phyloP scores from a whole-genome alignment of 2,888 invertebrate genomes.

The Platerodrilus igneus region DNA sequence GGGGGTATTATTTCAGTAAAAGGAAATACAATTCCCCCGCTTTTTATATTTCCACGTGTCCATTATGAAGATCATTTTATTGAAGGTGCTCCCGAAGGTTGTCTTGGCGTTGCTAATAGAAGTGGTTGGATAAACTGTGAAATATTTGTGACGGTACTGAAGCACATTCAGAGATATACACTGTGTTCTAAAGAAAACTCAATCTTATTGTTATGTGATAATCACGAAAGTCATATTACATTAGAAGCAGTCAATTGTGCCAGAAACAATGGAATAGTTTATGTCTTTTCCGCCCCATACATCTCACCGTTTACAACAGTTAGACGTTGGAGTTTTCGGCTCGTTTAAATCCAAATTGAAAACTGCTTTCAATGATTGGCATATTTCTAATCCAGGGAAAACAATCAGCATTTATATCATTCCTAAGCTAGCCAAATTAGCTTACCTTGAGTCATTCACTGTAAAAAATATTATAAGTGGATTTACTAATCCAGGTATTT shows the following conservation, averaged over 20 bases:
- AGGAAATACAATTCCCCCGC: slow-evolving; percentile 30
- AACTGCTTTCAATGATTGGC: slow-evolving; percentile 8
- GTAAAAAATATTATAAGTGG: slow-evolving; percentile 9
- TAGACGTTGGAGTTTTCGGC: slow-evolving; percentile 5
- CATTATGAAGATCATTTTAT: slow-evolving; percentile 26
- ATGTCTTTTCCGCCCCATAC: slow-evolving; percentile 31
- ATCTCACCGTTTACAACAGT: slow-evolving; percentile 3
- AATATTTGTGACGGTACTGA: slow-evolving; percentile 25
- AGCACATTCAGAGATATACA: slow-evolving; percentile 25
- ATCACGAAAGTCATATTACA: slow-evolving; percentile 27
- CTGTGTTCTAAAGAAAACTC: slow-evolving; percentile 24
- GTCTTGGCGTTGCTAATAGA: slow-evolving; percentile 20
- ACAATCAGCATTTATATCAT: slow-evolving; percentile 5
- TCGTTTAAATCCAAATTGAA: slow-evolving; percentile 9
- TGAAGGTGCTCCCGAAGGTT: slow-evolving; percentile 25
- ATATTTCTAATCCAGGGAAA: slow-evolving; percentile 5
- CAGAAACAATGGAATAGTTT: slow-evolving; percentile 32
- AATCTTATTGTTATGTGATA: slow-evolving; percentile 28
- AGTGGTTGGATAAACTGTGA: slow-evolving; percentile 28
- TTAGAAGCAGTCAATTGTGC: slow-evolving; percentile 21
- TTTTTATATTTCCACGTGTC: slow-evolving; percentile 33
- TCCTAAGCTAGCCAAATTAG: slow-evolving; percentile 5
- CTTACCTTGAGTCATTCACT: slow-evolving; percentile 7
- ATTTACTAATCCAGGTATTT: slow-evolving; percentile 9
- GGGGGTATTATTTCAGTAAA: slow-evolving; percentile 29